These are phyloP conservation scores for Neopipo cinnamomea DNA, from an alignment of 2,113 vertebrate species.

Conservation along the genomic window DNA sequence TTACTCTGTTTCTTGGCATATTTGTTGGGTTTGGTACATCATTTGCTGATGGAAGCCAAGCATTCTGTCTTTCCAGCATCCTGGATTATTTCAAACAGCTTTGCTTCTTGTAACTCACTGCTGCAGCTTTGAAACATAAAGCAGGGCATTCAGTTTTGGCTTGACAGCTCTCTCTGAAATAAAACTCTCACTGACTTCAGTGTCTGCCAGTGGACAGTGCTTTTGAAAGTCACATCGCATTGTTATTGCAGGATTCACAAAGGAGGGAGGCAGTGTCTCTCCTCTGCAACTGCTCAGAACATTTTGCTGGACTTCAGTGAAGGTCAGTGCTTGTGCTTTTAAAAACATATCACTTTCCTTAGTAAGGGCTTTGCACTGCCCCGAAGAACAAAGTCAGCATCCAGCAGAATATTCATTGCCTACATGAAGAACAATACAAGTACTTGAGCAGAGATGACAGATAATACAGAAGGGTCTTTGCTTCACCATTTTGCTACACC, in stretches of 20 bases:
- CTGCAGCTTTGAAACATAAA: background rate
- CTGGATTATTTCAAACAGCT: background rate
- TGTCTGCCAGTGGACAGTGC: background rate
- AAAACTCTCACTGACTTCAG: background rate
- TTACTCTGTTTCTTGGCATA: background rate
- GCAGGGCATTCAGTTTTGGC: background rate
- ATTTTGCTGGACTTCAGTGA: background rate
- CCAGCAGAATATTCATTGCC: background rate
- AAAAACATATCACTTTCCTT: background rate
- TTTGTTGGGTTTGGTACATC: background rate
- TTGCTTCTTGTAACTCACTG: background rate
- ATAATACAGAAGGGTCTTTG: background rate
- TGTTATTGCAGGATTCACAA: background rate
- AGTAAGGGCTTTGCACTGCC: background rate
- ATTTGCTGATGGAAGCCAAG: background rate
- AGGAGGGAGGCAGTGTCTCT: background rate
- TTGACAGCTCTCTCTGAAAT: background rate
- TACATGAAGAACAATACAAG: background rate
- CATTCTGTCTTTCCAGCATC: background rate
- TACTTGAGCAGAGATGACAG: background rate
- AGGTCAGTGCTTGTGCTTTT: background rate
- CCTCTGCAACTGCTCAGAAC: background rate
- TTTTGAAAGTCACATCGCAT: background rate
- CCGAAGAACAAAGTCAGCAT: conserved; percentile 30
- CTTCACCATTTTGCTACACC: background rate